phyloP scores from a whole-genome alignment of 2,888 invertebrate species.

The Rhaphigaster nebulosa region DNA sequence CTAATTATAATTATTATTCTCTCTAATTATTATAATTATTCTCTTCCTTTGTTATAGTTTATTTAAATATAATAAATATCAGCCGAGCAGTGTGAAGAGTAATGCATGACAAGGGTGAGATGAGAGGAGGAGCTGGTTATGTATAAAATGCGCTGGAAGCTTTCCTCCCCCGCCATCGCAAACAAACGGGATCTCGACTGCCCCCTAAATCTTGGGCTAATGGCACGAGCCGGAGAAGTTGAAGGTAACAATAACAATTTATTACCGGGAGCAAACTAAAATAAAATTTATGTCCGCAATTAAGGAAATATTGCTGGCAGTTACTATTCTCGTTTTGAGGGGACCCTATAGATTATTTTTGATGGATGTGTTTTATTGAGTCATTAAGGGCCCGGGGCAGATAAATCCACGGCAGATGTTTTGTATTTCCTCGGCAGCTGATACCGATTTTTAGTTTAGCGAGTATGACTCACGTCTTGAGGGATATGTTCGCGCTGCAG shows the following conservation, averaged over 20 bases:
- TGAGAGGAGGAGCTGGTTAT: background rate
- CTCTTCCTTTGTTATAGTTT: background rate
- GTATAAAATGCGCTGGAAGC: constrained; percentile 4
- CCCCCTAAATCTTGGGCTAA: constrained; percentile 30
- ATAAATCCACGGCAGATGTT: constrained; percentile 52
- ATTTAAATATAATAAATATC: background rate
- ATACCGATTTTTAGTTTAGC: constrained; percentile 23
- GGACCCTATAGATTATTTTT: constrained; percentile 53
- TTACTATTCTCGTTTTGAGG: constrained; percentile 44
- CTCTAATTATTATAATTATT: no score
- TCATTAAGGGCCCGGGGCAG: constrained; percentile 51
- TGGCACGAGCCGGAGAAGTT: constrained; percentile 36
- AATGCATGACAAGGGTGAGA: background rate
- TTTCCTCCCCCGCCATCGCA: background rate
- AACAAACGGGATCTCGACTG: constrained; percentile 31
- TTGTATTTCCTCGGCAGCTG: constrained; percentile 49
- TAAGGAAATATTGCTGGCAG: constrained; percentile 49
- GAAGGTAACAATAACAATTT: constrained; percentile 50
- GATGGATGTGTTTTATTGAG: constrained; percentile 57
- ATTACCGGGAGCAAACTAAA: constrained; percentile 32
- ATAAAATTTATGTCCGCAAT: constrained; percentile 48
- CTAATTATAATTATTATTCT: no score
- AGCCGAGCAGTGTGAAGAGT: background rate
- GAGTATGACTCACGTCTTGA: constrained; percentile 25
- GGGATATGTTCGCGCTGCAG: background rate